These are phyloP conservation scores for honey bee (Apis mellifera) DNA, from an alignment of 1,140 invertebrate genomes.

Conservation along the genomic window DNA sequence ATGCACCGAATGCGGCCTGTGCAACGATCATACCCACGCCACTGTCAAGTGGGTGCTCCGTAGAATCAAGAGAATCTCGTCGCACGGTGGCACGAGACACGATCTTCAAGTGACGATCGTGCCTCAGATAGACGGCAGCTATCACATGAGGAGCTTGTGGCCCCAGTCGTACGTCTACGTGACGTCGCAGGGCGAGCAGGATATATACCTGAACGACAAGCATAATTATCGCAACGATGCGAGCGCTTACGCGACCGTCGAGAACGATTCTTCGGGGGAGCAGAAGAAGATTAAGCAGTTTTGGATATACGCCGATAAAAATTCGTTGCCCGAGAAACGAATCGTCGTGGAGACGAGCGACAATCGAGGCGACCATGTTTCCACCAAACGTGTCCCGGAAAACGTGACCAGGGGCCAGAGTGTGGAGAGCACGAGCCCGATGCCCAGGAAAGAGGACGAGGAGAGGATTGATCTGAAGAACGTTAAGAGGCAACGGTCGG, in stretches of 20 bases:
- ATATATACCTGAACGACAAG: not conserved
- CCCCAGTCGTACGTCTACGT: conserved; percentile 58
- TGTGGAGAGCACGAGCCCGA: not conserved
- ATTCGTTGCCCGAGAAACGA: not conserved
- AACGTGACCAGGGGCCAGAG: too few relatives aligned
- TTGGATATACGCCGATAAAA: conserved; percentile 14
- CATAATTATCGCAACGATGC: not conserved
- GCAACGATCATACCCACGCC: conserved; percentile 43
- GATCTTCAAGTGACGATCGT: conserved; percentile 66
- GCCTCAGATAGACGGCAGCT: conserved; percentile 48
- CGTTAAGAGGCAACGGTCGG: not conserved
- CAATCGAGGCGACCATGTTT: too few relatives aligned
- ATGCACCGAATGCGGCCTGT: conserved; percentile 68
- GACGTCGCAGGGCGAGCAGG: conserved; percentile 25
- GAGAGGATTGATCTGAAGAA: not conserved
- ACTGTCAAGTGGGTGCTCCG: conserved; percentile 61
- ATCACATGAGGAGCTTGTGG: conserved; percentile 37
- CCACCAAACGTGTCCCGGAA: not conserved
- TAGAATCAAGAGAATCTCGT: conserved; percentile 49
- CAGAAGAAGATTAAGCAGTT: not conserved
- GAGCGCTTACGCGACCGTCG: not conserved
- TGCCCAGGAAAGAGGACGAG: not conserved
- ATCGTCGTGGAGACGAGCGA: not conserved
- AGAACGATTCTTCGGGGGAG: conserved; percentile 3
- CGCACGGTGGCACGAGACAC: conserved; percentile 30